These are phyloP conservation scores for Aurelia aurita DNA, from an alignment of 30 jellyfish, hydroid and myxozoan species.

Conservation along the genomic window DNA sequence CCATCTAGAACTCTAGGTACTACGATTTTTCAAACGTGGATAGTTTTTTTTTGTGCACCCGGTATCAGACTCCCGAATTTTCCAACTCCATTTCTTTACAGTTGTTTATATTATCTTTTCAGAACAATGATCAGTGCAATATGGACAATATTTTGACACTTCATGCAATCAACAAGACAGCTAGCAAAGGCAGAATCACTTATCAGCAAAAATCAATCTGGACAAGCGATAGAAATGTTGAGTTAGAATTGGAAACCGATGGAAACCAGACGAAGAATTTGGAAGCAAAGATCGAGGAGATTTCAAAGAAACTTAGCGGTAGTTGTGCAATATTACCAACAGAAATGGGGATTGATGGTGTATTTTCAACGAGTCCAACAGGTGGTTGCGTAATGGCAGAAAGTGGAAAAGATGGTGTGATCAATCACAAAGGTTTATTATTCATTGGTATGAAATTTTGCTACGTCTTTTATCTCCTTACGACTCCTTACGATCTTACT, in stretches of 20 bases:
- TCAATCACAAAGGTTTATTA: constrained; percentile 60
- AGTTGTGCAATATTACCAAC: constrained; percentile 13
- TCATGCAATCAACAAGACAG: not conserved
- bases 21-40: too few species aligned
- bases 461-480: too few species aligned
- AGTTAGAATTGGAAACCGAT: not conserved
- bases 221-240: not conserved
- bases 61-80: too few species aligned
- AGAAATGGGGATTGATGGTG: not conserved
- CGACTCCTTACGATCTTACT: too few species aligned
- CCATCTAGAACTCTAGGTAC: too few species aligned
- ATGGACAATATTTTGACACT: constrained; percentile 4
- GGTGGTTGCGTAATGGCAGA: constrained; percentile 67
- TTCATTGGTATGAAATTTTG: constrained; percentile 43
- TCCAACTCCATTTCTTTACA: too few species aligned
- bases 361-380: constrained; percentile 28
- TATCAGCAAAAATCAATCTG: not conserved
- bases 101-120: not conserved
- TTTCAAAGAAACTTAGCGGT: constrained; percentile 38
- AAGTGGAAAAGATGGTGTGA: constrained; percentile 66
- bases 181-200: not conserved
- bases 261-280: not conserved
- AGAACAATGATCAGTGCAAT: not conserved
- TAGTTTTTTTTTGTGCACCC: too few species aligned
- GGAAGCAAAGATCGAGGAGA: not conserved